Base-by-base conservation (phyloP, 2,113 vertebrate genomes). In the Sclerurus mexicanus region DNA sequence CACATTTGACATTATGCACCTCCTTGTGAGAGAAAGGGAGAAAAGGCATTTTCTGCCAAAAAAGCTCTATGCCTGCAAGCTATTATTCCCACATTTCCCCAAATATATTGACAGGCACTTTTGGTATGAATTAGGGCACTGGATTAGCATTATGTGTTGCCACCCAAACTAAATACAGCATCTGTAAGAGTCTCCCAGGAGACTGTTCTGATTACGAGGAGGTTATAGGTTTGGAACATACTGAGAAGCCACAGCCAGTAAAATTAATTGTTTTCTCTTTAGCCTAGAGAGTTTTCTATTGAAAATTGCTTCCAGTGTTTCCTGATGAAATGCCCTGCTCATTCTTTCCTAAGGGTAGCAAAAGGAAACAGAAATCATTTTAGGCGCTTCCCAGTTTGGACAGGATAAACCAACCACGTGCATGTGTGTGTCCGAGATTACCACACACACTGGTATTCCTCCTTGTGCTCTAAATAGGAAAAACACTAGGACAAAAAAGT, bases 401-500 rank as follows among this genome's bases (percentile, higher is more conserved):
- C 50, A 84, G 83, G 71, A 76, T 69, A 94, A 84, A 6, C 12
- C 3, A 0, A 73, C 22, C 1, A 0, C 11, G 71, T 50, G 28
- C 24, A 42, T 53, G 40, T 67, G 21, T 64, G 37, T 74, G 24
- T 50, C n/a, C 0, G 7, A 77, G 76, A 90, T 80, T 49, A 90
- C 42, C 1, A 0, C 78, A 91, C 33, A 80, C 69, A 56, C 35
- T 83, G 78, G 89, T 95, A 91, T 37, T 85, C 31, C 37, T 94
- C 87, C 33, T 63, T 42, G 56, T 64, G 82, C 76, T 95, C 93
- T 95, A 95, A 97, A 96, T 81, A 96, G 89, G 85, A 96, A 96
- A 94, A 97, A 30, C 90, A 94, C 66, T 20, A 82, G 94, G 53
- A 80, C 69, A 92, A 95, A 90, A 64, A 95, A 93, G 42, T 20